These are phyloP conservation scores for Drosophila grimshawi DNA, from an alignment of 1,140 invertebrate genomes.

Conservation along the genomic window DNA sequence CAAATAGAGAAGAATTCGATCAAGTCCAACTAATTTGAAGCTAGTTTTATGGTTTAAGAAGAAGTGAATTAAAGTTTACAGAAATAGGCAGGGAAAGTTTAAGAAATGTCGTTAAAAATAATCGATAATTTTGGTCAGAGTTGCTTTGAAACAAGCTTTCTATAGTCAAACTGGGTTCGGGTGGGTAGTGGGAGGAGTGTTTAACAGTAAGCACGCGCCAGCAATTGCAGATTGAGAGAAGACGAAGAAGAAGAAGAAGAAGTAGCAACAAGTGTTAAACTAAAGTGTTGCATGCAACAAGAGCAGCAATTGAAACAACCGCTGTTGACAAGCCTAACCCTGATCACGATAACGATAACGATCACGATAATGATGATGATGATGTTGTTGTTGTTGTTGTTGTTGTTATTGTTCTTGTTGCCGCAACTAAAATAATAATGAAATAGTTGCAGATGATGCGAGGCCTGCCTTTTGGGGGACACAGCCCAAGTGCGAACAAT, in stretches of 20 bases:
- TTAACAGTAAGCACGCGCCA: conserved; percentile 6
- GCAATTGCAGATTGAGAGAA: background rate
- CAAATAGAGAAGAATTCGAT: too few species aligned
- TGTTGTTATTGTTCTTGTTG: background rate
- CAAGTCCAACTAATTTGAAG: too few species aligned
- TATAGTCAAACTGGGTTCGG: background rate
- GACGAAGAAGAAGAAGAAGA: background rate
- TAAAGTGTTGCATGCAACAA: conserved; percentile 19
- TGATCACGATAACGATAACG: conserved; percentile 27
- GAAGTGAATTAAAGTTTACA: too few species aligned
- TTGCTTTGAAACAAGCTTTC: too few species aligned
- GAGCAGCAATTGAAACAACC: conserved; percentile 3
- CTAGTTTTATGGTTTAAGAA: too few species aligned
- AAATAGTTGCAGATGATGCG: conserved; percentile 49
- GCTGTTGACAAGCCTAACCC: conserved; percentile 15
- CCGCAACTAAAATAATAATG: conserved; percentile 38
- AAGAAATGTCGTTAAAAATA: too few species aligned
- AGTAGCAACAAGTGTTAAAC: conserved; percentile 15
- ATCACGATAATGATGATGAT: conserved; percentile 4
- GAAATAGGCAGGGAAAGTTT: too few species aligned
- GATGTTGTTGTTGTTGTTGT: conserved; percentile 11
- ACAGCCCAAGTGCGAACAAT: conserved; percentile 74
- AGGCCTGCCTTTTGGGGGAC: conserved; percentile 14
- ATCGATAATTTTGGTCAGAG: too few species aligned
- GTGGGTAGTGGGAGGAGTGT: too few species aligned